A percentile compares a stretch with the other conserved stretches of the same genome.
Conservation (phyloP, 2,113 vertebrate genomes). For the Nesogale talazaci region DNA sequence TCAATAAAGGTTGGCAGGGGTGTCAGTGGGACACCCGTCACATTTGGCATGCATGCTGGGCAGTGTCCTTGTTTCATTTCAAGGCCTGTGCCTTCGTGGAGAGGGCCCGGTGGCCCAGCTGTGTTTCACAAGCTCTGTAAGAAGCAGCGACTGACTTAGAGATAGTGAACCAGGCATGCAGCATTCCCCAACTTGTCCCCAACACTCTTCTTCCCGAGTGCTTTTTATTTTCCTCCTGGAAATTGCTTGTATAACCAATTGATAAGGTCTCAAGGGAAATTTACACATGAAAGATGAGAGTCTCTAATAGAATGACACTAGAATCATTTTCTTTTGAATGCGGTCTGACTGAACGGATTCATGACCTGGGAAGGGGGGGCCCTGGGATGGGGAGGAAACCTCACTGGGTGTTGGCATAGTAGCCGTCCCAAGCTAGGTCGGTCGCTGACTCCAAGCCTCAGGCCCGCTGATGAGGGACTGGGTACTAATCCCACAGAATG, state of each 20-base stretch:
- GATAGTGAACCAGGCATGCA: conserved; percentile 2
- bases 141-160: neutral
- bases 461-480: neutral
- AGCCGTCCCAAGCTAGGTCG: neutral
- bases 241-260: conserved; percentile 26
- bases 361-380: neutral
- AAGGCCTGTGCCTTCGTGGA: neutral
- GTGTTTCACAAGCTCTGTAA: neutral
- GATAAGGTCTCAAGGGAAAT: conserved; percentile 44
- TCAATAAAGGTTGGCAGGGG: neutral
- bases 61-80: conserved; percentile 12
- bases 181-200: neutral
- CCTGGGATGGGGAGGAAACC: too few species aligned
- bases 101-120: conserved; percentile 20
- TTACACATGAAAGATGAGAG: conserved; percentile 39
- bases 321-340: neutral
- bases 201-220: neutral
- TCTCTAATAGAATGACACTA: neutral
- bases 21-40: neutral
- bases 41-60: neutral
- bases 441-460: neutral
- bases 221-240: neutral
- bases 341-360: neutral
- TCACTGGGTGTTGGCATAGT: too few species aligned
- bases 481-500: neutral